A percentile compares a stretch with the other conserved stretches of the same genome.
Evolutionary conservation across 2,888 invertebrate species (phyloP).

Genomic region (Agrochola lychnidis): DNA sequence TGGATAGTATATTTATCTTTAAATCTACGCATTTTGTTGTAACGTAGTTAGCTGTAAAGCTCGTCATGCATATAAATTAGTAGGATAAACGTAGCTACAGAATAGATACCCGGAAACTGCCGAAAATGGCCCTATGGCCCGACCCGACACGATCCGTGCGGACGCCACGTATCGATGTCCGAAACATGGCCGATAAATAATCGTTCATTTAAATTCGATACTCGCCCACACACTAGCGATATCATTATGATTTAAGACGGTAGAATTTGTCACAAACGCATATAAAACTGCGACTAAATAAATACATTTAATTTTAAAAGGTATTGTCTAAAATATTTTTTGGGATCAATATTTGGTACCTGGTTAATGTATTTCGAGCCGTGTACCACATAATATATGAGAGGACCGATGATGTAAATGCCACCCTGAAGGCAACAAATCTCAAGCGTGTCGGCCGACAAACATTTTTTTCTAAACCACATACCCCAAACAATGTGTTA

Average conservation of each 20-base stretch:
- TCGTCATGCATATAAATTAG: conserved; percentile 80
- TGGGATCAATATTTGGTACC: conserved; percentile 70
- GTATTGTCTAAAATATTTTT: conserved; percentile 55
- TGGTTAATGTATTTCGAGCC: conserved; percentile 74
- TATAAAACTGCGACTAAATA: conserved; percentile 60
- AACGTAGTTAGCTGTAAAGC: conserved; percentile 71
- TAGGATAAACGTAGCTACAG: conserved; percentile 62
- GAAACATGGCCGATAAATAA: conserved; percentile 83
- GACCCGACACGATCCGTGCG: conserved; percentile 68
- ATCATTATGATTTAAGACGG: conserved; percentile 79
- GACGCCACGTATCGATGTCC: conserved; percentile 79
- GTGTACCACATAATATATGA: conserved; percentile 81
- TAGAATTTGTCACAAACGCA: conserved; percentile 68
- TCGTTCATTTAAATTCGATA: conserved; percentile 86
- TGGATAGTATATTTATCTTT: conserved; percentile 62
- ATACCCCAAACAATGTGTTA: conserved; percentile 88
- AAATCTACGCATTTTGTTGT: conserved; percentile 70
- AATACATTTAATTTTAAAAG: conserved; percentile 56
- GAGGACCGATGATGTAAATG: conserved; percentile 81
- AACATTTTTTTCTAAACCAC: conserved; percentile 86
- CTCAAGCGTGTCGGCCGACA: conserved; percentile 83
- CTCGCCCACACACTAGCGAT: conserved; percentile 82
- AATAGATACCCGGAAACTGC: conserved; percentile 82
- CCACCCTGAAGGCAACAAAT: conserved; percentile 89
- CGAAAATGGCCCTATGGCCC: conserved; percentile 79